Conservation (phyloP, 2,888 invertebrate species). For the Apodemia zela region DNA sequence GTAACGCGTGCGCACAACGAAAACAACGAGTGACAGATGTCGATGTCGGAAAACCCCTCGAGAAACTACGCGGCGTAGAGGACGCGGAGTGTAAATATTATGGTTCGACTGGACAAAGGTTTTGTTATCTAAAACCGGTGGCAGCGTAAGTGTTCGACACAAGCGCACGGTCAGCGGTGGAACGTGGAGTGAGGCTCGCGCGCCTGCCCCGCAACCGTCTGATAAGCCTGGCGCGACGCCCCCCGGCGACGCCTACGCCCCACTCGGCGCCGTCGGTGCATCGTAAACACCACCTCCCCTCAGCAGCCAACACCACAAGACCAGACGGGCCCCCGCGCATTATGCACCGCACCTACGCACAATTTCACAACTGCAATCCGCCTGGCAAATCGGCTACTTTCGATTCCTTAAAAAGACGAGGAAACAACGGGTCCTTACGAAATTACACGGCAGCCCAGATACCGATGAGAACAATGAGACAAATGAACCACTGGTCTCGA, state of each 20-base stretch:
- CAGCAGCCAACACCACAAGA: slow-evolving; percentile 45
- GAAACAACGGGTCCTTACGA: slow-evolving; percentile 56
- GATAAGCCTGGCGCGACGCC: slow-evolving; percentile 80
- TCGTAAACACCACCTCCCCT: slow-evolving; percentile 70
- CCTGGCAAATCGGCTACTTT: slow-evolving; percentile 68
- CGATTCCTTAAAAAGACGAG: slow-evolving; percentile 74
- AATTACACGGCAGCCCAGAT: slow-evolving; percentile 65
- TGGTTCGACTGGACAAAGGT: slow-evolving; percentile 77
- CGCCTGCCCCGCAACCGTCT: slow-evolving; percentile 77
- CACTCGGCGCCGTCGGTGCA: slow-evolving; percentile 71
- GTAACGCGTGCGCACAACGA: slow-evolving; percentile 68
- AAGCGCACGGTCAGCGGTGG: slow-evolving; percentile 68
- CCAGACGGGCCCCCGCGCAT: slow-evolving; percentile 68
- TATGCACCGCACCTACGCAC: slow-evolving; percentile 70
- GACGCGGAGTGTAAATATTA: slow-evolving; percentile 73
- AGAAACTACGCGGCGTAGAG: slow-evolving; percentile 63
- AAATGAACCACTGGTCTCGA: too few species aligned
- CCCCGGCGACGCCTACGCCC: slow-evolving; percentile 79
- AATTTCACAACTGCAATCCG: slow-evolving; percentile 63
- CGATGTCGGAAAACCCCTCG: slow-evolving; percentile 74
- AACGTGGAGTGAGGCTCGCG: slow-evolving; percentile 73
- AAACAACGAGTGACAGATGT: slow-evolving; percentile 71
- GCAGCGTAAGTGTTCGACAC: slow-evolving; percentile 60
- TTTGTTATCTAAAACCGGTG: slow-evolving; percentile 76
- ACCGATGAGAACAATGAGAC: slow-evolving; percentile 69